phyloP scores from a whole-genome alignment of 2,797 vertebrate species.

The Anableps anableps region DNA sequence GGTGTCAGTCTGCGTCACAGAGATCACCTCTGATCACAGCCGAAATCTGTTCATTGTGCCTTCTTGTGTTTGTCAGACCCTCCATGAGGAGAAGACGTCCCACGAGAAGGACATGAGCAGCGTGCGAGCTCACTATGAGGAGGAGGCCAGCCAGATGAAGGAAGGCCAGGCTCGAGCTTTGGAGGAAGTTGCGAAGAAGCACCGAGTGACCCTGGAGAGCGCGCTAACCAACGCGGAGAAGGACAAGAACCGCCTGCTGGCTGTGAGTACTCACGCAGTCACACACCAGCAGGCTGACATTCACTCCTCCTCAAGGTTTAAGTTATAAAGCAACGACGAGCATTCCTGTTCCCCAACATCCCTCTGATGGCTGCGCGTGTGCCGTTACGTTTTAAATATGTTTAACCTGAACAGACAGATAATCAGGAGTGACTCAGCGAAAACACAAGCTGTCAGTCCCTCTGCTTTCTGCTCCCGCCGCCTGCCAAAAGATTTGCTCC shows the following conservation, averaged over 20 bases:
- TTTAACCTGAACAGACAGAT: conserved; percentile 21
- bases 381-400: neutral
- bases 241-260: conserved; percentile 91
- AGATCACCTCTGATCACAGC: conserved; percentile 11
- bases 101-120: conserved; percentile 92
- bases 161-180: conserved; percentile 90
- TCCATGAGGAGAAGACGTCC: conserved; percentile 89
- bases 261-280: conserved; percentile 77
- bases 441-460: conserved; percentile 65
- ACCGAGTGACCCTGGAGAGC: conserved; percentile 89
- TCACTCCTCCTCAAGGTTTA: neutral
- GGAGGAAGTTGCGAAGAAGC: conserved; percentile 92
- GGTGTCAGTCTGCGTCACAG: conserved; percentile 16
- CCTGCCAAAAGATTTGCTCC: conserved; percentile 48
- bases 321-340: neutral
- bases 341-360: neutral
- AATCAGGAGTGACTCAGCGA: conserved; percentile 53
- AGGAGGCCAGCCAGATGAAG: conserved; percentile 89
- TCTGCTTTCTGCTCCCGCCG: conserved; percentile 10
- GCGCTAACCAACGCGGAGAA: conserved; percentile 84
- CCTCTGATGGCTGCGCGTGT: neutral
- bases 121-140: conserved; percentile 87
- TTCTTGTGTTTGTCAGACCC: conserved; percentile 77
- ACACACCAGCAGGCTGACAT: neutral
- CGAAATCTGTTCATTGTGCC: neutral